phyloP scores from a whole-genome alignment of 2,888 invertebrate genomes.

The Bruchidius siliquastri region DNA sequence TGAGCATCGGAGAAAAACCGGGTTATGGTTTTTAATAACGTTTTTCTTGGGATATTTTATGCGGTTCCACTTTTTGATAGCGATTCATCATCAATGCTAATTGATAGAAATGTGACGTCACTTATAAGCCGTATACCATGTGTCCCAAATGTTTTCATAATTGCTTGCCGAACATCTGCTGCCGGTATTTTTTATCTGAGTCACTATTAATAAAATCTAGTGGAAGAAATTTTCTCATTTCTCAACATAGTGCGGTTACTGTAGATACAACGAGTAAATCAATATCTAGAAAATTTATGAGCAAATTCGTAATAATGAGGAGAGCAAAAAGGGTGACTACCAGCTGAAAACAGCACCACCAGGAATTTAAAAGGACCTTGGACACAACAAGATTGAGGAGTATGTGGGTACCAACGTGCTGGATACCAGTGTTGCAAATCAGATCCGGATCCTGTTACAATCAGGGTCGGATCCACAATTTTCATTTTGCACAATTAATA shows the following conservation, averaged over 20 bases:
- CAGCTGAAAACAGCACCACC: no score
- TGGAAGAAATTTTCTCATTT: background rate
- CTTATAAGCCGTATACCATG: background rate
- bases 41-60: background rate
- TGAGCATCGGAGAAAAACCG: background rate
- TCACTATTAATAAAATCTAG: background rate
- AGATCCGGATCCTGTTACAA: no score
- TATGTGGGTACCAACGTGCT: no score
- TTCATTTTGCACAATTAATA: no score
- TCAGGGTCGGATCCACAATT: no score
- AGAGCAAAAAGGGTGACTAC: no score
- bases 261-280: background rate
- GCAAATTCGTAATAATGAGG: no score
- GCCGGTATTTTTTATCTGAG: background rate
- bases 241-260: background rate
- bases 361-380: no score
- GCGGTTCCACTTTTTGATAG: no score
- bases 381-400: no score
- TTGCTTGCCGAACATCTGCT: background rate
- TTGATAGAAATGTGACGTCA: background rate
- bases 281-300: background rate
- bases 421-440: no score
- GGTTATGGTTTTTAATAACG: background rate
- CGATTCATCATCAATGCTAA: background rate
- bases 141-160: background rate